Percentiles rank a stretch among this genome's conserved stretches.
Evolutionary conservation across 2,113 vertebrate genomes (phyloP).

Genomic region (Nettapus auritus): DNA sequence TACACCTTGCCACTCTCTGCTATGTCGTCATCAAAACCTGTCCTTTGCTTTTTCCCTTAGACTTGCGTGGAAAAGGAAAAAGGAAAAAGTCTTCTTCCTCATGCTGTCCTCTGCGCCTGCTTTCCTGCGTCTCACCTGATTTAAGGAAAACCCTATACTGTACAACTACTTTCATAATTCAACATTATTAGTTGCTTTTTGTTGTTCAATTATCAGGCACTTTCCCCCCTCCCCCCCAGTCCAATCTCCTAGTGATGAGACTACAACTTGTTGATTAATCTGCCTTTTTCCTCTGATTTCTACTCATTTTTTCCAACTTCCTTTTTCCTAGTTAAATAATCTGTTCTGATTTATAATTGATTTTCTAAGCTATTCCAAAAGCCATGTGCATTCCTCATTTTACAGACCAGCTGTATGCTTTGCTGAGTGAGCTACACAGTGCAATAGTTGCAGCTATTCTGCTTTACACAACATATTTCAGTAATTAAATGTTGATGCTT

Average conservation of each 20-base stretch:
- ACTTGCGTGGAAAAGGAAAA: background rate
- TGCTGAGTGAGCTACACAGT: conserved; percentile 34
- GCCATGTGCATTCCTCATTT: background rate
- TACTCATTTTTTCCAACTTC: no score
- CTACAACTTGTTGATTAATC: conserved; percentile 6
- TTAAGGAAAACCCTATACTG: background rate
- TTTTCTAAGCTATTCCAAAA: conserved; percentile 38
- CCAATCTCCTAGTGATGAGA: background rate
- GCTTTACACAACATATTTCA: conserved; percentile 20
- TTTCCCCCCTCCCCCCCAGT: background rate
- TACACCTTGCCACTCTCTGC: background rate
- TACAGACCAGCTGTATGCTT: conserved; percentile 28
- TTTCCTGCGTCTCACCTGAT: background rate
- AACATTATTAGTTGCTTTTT: background rate
- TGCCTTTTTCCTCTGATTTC: no score
- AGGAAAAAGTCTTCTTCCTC: background rate
- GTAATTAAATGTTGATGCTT: conserved; percentile 36
- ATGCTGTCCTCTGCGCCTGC: background rate
- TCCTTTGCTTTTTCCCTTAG: background rate
- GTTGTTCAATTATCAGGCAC: background rate
- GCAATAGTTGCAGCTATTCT: conserved; percentile 22
- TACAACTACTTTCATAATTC: background rate
- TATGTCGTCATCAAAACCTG: background rate
- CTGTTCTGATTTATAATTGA: background rate
- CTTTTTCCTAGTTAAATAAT: conserved; percentile 28